phyloP scores from a whole-genome alignment of 2,797 vertebrate species.

The Tiaroga cobitis region DNA sequence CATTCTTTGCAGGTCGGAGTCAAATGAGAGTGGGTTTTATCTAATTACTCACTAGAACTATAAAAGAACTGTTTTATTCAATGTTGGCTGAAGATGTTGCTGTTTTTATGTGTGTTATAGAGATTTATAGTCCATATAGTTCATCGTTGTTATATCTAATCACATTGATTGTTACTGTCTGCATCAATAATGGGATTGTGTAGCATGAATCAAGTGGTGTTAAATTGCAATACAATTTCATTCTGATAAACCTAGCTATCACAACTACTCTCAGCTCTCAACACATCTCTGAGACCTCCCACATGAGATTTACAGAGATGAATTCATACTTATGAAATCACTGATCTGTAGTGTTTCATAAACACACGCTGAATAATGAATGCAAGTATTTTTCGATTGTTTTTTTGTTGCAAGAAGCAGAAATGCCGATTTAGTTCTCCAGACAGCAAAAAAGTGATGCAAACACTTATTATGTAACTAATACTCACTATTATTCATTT shows the following conservation, averaged over 20 bases:
- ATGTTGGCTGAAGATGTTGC: background rate
- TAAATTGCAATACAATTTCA: background rate
- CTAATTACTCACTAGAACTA: background rate
- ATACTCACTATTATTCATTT: constrained; percentile 17
- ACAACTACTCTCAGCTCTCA: background rate
- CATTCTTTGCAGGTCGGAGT: background rate
- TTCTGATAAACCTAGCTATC: background rate
- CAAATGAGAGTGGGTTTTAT: background rate
- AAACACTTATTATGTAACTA: constrained; percentile 18
- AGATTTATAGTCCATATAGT: background rate
- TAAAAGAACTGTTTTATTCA: background rate
- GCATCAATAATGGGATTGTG: background rate
- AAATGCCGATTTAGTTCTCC: background rate
- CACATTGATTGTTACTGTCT: background rate
- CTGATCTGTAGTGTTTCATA: constrained; percentile 24
- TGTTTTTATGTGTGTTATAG: background rate
- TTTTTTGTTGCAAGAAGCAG: background rate
- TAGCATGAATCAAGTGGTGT: background rate
- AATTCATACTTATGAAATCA: background rate
- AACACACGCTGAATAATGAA: constrained; percentile 26
- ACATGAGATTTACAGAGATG: background rate
- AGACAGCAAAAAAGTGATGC: background rate
- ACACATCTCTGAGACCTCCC: background rate
- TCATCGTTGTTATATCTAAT: background rate
- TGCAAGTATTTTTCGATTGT: background rate